Evolutionary conservation across 2,797 vertebrate species (phyloP).

Genomic region (Orestias chungarensis): DNA sequence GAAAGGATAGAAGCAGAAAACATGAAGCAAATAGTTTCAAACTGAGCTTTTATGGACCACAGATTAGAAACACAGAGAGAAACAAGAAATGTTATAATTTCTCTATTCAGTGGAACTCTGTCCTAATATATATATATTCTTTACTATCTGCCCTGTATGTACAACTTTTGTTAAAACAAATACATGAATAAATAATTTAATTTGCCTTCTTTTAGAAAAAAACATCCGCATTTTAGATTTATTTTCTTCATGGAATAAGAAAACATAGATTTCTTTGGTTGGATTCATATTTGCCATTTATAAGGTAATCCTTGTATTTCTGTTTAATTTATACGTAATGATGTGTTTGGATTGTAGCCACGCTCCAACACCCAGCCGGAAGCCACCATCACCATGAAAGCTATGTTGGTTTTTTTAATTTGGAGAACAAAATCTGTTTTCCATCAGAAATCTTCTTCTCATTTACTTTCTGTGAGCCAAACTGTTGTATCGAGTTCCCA

Average conservation of each 20-base stretch:
- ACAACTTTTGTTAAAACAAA: neutral
- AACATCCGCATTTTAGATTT: neutral
- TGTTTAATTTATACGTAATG: neutral
- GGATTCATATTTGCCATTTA: neutral
- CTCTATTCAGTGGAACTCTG: too few relatives aligned
- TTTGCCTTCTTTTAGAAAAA: neutral
- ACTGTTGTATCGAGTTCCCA: slow-evolving; percentile 4
- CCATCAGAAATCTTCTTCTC: slow-evolving; percentile 4
- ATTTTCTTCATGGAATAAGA: neutral
- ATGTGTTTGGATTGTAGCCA: neutral
- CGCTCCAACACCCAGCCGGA: neutral
- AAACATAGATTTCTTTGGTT: neutral
- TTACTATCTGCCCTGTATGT: neutral
- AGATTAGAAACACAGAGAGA: too few relatives aligned
- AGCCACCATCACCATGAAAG: neutral
- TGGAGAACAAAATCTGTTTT: slow-evolving; percentile 2
- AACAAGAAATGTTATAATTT: too few relatives aligned
- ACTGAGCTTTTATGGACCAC: too few relatives aligned
- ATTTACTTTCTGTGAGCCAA: neutral
- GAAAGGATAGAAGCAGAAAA: too few relatives aligned
- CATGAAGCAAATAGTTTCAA: too few relatives aligned
- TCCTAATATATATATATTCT: too few relatives aligned
- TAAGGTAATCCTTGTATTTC: neutral
- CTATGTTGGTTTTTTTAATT: neutral
- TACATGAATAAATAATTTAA: neutral